These are phyloP conservation scores for Helogale parvula DNA, from an alignment of 2,113 vertebrate genomes.

Conservation along the genomic window DNA sequence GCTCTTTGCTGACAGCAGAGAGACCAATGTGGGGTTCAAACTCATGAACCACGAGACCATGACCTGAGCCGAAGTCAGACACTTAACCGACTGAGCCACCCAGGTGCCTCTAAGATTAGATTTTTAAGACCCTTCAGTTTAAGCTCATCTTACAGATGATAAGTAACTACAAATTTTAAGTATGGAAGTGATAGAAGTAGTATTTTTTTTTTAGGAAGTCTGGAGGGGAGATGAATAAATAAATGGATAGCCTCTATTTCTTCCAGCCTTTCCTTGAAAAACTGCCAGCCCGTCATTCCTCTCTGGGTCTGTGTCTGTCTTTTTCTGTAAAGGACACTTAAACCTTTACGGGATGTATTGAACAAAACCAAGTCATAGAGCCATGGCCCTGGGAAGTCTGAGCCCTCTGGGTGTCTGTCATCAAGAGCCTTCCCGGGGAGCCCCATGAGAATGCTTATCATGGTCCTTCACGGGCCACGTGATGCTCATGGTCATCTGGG, in stretches of 20 bases:
- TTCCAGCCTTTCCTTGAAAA: background rate
- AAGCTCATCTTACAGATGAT: background rate
- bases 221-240: background rate
- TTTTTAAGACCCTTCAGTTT: background rate
- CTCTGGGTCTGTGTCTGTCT: background rate
- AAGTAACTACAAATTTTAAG: background rate
- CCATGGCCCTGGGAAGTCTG: background rate
- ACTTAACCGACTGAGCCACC: too few relatives aligned
- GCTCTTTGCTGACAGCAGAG: too few relatives aligned
- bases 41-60: too few relatives aligned
- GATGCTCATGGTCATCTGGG: too few relatives aligned
- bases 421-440: background rate
- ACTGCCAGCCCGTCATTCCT: background rate
- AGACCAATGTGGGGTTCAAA: too few relatives aligned
- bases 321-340: background rate
- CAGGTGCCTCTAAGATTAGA: background rate
- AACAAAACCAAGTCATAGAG: background rate
- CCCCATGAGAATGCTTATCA: background rate
- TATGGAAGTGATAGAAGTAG: background rate
- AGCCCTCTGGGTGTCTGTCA: background rate
- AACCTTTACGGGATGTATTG: accelerated
- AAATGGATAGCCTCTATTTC: background rate
- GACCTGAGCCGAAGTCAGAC: too few relatives aligned
- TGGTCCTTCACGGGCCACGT: background rate
- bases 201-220: background rate